Base-by-base conservation (phyloP, 2,888 invertebrate species). In the Aplocera efformata region DNA sequence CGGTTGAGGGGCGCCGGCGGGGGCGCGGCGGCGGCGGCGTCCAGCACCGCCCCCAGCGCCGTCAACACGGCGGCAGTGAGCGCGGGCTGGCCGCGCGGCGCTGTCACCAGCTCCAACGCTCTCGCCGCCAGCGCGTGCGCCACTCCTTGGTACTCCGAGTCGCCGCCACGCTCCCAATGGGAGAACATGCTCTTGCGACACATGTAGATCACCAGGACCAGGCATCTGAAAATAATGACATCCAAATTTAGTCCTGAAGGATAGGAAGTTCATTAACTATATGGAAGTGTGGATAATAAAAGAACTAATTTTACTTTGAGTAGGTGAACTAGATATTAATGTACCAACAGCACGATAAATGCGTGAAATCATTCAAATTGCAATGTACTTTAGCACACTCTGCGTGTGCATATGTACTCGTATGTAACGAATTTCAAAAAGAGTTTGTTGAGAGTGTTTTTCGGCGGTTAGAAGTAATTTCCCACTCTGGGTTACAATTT, bases 161-260 rank as follows among this genome's bases (percentile, higher is more conserved):
- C 5, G 13, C 13, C 5, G 13, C 13, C 91, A 42, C 91, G 90
- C 3, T 85, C 85, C 34, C 58, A 32, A 78, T 88, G 86, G 4
- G 89, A 82, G 64, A 70, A 74, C 61, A 94, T 85, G 46, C 94
- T 94, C 70, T 95, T 94, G 60, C 96, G 94, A 39, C 95, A 95
- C 85, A 98, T 90, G 79, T 95, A 96, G 50, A 96, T 94, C 50
- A 97, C 83, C 44, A 97, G 85, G 53, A 97, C 93, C 66, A 98
- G 95, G 46, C 97, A 94, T 64, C 96, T 94, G 75, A 1, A 66
- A 65, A 20, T 8, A 4, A 5, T 13, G 17, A 1, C 10, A 7
- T 13, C 4, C 9, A 17, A 17, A 5, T 17, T 17, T 21, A 3
- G 31, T 8, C 1, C 22, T 33, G 9, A 4, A n/a, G 3, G 29